phyloP scores from a whole-genome alignment of 2,888 invertebrate species.

The Nemapogon koenigi region DNA sequence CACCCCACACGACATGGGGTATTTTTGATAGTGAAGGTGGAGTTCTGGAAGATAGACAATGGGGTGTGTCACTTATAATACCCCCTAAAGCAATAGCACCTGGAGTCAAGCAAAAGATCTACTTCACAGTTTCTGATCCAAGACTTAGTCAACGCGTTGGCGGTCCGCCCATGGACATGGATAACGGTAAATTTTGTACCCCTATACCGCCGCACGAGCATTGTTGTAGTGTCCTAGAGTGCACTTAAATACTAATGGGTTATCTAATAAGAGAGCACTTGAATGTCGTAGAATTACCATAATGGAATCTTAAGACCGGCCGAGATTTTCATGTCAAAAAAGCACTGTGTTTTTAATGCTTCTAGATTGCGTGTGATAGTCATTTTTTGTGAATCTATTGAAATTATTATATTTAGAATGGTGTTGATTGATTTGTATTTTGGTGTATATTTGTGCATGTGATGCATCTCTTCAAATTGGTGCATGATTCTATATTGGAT shows the following conservation, averaged over 20 bases:
- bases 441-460: no score
- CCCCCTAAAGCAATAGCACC: conserved; percentile 87
- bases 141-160: conserved; percentile 74
- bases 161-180: conserved; percentile 86
- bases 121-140: conserved; percentile 88
- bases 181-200: conserved; percentile 73
- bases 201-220: conserved; percentile 51
- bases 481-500: background rate
- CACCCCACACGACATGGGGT: conserved; percentile 68
- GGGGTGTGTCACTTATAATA: conserved; percentile 89
- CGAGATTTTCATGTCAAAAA: background rate
- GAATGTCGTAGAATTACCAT: no score
- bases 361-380: background rate
- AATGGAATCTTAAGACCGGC: no score
- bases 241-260: conserved; percentile 62
- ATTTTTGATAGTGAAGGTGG: conserved; percentile 83
- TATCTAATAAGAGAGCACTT: conserved; percentile 35
- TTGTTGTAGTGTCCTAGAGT: conserved; percentile 47
- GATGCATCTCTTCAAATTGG: no score
- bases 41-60: conserved; percentile 82
- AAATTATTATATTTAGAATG: no score
- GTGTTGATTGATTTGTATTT: no score
- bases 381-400: no score
- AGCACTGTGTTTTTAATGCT: background rate
- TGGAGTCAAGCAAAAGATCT: conserved; percentile 87